Evolutionary conservation across 2,888 invertebrate species (phyloP).

Genomic region (Encarsia formosa): DNA sequence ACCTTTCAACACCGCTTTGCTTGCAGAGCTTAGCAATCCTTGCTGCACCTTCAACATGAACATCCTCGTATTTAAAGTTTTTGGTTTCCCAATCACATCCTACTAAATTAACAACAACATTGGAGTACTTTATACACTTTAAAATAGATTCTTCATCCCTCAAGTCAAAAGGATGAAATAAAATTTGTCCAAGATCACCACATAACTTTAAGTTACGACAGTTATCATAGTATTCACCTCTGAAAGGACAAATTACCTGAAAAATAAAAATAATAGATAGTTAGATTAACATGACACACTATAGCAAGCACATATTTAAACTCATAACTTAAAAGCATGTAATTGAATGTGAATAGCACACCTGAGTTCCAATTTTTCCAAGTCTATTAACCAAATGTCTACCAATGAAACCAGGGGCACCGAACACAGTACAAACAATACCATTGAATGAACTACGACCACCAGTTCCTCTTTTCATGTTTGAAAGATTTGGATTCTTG

Average conservation of each 20-base stretch:
- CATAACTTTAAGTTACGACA: slow-evolving; percentile 73
- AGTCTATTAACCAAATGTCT: slow-evolving; percentile 82
- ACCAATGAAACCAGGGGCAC: slow-evolving; percentile 86
- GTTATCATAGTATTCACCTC: slow-evolving; percentile 79
- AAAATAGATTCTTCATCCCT: slow-evolving; percentile 81
- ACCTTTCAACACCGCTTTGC: slow-evolving; percentile 80
- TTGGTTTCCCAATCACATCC: slow-evolving; percentile 90
- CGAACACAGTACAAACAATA: slow-evolving; percentile 96
- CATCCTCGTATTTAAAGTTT: slow-evolving; percentile 82
- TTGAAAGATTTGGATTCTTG: slow-evolving; percentile 50
- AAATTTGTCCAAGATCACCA: slow-evolving; percentile 94
- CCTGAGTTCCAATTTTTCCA: slow-evolving; percentile 81
- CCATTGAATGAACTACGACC: slow-evolving; percentile 97
- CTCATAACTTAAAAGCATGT: not conserved
- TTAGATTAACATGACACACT: not conserved
- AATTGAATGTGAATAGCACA: slow-evolving; percentile 13
- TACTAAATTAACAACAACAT: slow-evolving; percentile 93
- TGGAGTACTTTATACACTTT: slow-evolving; percentile 86
- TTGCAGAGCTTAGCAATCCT: slow-evolving; percentile 71
- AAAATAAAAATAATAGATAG: slow-evolving; percentile 43
- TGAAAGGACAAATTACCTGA: slow-evolving; percentile 87
- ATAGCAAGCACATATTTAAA: not conserved
- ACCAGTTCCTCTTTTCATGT: slow-evolving; percentile 78
- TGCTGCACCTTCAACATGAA: slow-evolving; percentile 80
- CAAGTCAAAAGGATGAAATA: slow-evolving; percentile 81